These are phyloP conservation scores for Cirrhinus mrigala DNA, from an alignment of 2,797 vertebrate species.

Conservation along the genomic window DNA sequence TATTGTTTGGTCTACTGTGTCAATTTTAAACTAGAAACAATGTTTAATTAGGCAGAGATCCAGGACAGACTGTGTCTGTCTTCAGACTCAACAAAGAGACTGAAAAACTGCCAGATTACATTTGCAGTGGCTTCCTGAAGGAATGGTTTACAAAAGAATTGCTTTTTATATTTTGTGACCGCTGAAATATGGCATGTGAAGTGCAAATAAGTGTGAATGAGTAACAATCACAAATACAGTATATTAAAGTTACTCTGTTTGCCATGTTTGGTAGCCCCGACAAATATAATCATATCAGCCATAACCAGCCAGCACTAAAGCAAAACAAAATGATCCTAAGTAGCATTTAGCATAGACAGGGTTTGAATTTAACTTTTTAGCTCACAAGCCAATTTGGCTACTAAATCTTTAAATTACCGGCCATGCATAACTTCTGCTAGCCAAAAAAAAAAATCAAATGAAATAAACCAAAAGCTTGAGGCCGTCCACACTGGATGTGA, in stretches of 20 bases:
- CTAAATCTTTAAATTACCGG: too few relatives aligned
- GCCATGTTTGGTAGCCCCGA: not conserved
- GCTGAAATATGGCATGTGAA: not conserved
- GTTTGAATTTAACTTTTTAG: too few relatives aligned
- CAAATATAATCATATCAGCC: not conserved
- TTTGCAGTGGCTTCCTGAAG: not conserved
- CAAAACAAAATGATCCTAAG: not conserved
- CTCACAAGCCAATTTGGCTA: too few relatives aligned
- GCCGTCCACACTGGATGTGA: too few relatives aligned
- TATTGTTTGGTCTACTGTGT: constrained; percentile 28
- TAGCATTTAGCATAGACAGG: not conserved
- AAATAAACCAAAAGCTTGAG: too few relatives aligned
- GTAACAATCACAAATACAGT: too few relatives aligned
- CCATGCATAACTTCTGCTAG: too few relatives aligned
- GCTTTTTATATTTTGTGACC: not conserved
- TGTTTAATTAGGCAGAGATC: constrained; percentile 38
- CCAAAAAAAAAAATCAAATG: too few relatives aligned
- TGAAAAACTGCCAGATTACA: not conserved
- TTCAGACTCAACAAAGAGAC: not conserved
- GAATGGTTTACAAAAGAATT: not conserved
- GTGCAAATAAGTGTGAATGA: not conserved
- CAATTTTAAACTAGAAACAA: constrained; percentile 18
- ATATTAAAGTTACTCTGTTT: not conserved
- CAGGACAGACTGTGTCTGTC: not conserved
- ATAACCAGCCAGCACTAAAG: not conserved